phyloP scores from a whole-genome alignment of 2,113 vertebrate genomes.

The Eleginops maclovinus region DNA sequence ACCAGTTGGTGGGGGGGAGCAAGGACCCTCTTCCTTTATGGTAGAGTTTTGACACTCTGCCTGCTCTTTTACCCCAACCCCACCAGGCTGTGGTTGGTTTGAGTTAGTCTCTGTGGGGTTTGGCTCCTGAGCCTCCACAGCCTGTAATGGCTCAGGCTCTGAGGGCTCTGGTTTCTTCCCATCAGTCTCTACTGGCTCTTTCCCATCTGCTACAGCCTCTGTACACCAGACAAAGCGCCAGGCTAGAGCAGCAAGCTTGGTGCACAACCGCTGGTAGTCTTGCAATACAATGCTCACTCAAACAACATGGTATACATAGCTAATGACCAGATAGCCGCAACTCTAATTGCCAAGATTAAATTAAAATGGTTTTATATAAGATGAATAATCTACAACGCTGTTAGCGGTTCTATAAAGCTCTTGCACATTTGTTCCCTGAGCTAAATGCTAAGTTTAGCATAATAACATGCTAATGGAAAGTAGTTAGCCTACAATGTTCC shows the following conservation, averaged over 20 bases:
- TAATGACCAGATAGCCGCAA: conserved; percentile 59
- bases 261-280: conserved; percentile 60
- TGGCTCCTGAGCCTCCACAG: conserved; percentile 66
- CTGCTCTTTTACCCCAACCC: conserved; percentile 68
- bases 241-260: conserved; percentile 81
- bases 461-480: too few relatives aligned
- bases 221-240: conserved; percentile 83
- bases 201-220: conserved; percentile 80
- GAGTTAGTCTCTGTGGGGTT: conserved; percentile 59
- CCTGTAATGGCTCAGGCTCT: conserved; percentile 66
- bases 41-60: conserved; percentile 49
- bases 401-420: neutral
- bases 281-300: conserved; percentile 66
- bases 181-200: conserved; percentile 77
- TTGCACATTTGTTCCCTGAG: too few relatives aligned
- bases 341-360: neutral
- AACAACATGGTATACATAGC: conserved; percentile 62
- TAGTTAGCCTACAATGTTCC: too few relatives aligned
- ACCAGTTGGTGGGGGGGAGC: conserved; percentile 73
- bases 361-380: neutral
- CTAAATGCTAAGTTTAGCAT: too few relatives aligned
- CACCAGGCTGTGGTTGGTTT: conserved; percentile 58
- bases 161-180: conserved; percentile 72
- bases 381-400: neutral
- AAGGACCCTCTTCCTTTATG: conserved; percentile 68